Percentiles rank a stretch among this genome's conserved stretches.
Conservation (phyloP, 2,888 invertebrate genomes). For the Cataglyphis cursor region DNA sequence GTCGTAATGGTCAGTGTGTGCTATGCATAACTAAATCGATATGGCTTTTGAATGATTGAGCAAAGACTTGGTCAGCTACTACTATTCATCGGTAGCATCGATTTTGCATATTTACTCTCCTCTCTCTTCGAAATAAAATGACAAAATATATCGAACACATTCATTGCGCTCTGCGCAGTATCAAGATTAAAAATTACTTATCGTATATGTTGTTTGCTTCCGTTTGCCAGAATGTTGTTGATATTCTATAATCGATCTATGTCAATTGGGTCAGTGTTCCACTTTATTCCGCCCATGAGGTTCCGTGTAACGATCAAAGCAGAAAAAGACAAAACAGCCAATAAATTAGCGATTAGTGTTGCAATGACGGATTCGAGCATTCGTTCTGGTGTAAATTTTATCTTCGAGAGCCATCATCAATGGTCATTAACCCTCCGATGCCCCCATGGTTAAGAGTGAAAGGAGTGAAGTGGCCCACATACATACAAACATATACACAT, state of each 20-base stretch:
- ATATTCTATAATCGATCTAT: conserved; percentile 8
- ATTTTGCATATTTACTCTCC: not conserved
- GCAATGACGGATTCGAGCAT: not conserved
- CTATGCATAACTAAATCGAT: conserved; percentile 21
- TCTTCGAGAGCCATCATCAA: conserved; percentile 1
- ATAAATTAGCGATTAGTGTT: not conserved
- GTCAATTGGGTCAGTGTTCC: conserved; percentile 30
- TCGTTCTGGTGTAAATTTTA: not conserved
- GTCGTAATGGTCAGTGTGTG: conserved; percentile 1
- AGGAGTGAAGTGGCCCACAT: conserved; percentile 47
- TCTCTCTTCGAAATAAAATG: not conserved
- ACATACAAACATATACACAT: not conserved
- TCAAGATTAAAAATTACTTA: conserved; percentile 12
- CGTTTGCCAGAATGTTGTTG: not conserved
- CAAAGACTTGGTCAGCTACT: not conserved
- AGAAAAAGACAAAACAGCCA: not conserved
- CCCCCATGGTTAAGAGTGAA: conserved; percentile 43
- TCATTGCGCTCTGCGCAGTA: not conserved
- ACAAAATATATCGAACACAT: not conserved
- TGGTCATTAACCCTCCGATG: conserved; percentile 46
- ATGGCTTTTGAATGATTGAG: conserved; percentile 13
- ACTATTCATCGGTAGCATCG: not conserved
- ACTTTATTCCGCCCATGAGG: conserved; percentile 30
- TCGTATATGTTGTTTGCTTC: not conserved
- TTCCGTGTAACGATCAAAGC: not conserved